phyloP scores from a whole-genome alignment of 2,113 vertebrate species.

The Benitochromis conjunctus region DNA sequence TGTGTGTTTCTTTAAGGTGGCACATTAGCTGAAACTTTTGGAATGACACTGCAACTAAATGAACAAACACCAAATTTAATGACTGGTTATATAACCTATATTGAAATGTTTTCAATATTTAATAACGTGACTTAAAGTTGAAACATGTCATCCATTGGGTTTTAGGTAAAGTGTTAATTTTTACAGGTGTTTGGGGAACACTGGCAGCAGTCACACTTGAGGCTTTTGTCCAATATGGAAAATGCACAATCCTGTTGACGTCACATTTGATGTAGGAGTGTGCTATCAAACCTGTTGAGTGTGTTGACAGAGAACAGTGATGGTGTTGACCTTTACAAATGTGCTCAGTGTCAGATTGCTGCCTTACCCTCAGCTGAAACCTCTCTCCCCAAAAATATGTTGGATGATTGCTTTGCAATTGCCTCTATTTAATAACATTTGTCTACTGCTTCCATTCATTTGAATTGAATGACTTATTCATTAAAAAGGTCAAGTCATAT shows the following conservation, averaged over 20 bases:
- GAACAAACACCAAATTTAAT: neutral
- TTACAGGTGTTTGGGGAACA: constrained; percentile 36
- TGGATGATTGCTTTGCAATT: constrained; percentile 73
- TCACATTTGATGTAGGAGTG: neutral
- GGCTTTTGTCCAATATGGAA: neutral
- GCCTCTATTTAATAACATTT: constrained; percentile 56
- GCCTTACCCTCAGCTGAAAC: constrained; percentile 11
- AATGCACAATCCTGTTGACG: neutral
- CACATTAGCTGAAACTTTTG: neutral
- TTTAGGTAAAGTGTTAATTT: neutral
- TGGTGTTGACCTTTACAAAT: constrained; percentile 1
- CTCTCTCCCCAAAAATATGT: constrained; percentile 31
- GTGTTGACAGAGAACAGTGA: neutral
- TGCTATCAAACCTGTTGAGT: neutral
- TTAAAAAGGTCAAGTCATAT: constrained; percentile 59
- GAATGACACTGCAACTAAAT: neutral
- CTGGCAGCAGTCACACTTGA: neutral
- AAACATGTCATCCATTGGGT: neutral
- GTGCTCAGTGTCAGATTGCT: neutral
- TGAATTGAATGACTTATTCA: constrained; percentile 62
- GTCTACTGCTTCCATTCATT: constrained; percentile 60
- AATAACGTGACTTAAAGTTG: neutral
- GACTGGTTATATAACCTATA: neutral
- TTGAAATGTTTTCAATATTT: neutral
- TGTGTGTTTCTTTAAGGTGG: neutral